Evolutionary conservation across 2,113 vertebrate species (phyloP), one percentile per base, ranked within the genome.

Genomic region (Myiozetetes cayanensis): DNA sequence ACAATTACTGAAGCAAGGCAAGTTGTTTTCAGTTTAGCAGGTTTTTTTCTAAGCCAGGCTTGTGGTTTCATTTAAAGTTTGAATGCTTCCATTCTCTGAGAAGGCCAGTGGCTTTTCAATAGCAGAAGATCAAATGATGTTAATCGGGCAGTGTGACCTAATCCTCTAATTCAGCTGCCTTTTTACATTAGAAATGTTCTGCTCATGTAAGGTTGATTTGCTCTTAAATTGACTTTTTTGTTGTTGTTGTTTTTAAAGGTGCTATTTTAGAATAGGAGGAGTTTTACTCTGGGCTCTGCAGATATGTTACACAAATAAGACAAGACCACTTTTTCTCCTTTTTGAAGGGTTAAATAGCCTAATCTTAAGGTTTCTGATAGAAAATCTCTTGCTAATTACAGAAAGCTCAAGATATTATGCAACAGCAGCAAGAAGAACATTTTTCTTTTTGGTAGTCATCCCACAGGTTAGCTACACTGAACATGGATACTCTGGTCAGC

Each of bases 61-160:
- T 96, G 96, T 96, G 97, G 93, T 97, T 98, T 97, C 96, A 96
- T 97, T 97, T 98, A 96, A 93, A 91, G 76, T 96, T 63, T 97
- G 85, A 94, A 95, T 87, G 72, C 78, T 94, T 92, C 83, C 28
- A 89, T 94, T 95, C 90, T 95, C 61, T 78, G 73, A 94, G 95
- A 96, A 97, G 76, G 80, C 86, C 92, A 76, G 66, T 96, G 94
- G 90, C 97, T 98, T 97, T 97, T 97, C 97, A 97, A 97, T 93
- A 96, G 96, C 91, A 91, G 95, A 97, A 98, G 97, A 98, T 97
- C 97, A 98, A 98, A 97, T 98, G 86, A 90, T 97, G 96, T 97
- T 97, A 97, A 97, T 97, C 94, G 39, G 94, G 73, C 73, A 81
- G 44, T 63, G 83, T 89, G 83, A 94, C 86, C 92, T 97, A 97